phyloP scores from a whole-genome alignment of 2,888 invertebrate species.

The Timema podura region DNA sequence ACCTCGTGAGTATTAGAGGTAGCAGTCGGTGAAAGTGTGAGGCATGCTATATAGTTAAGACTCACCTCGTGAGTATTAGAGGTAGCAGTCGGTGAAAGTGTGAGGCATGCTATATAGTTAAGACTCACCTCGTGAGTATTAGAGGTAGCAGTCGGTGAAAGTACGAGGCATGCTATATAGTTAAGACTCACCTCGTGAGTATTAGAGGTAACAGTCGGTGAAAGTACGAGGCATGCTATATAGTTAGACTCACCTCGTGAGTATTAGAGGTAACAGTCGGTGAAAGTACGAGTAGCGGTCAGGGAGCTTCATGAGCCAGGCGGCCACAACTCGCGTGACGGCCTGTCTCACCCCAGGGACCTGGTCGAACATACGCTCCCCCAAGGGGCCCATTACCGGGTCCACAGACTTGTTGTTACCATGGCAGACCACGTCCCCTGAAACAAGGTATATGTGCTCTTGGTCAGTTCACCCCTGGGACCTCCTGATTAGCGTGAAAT shows the following conservation, averaged over 20 bases:
- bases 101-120: slow-evolving; percentile 47
- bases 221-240: slow-evolving; percentile 53
- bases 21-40: slow-evolving; percentile 84
- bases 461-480: too few relatives aligned
- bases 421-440: slow-evolving; percentile 57
- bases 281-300: slow-evolving; percentile 90
- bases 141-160: slow-evolving; percentile 83
- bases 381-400: slow-evolving; percentile 71
- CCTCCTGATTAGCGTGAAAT: too few relatives aligned
- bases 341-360: slow-evolving; percentile 71
- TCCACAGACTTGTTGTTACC: slow-evolving; percentile 69
- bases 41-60: slow-evolving; percentile 24
- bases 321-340: slow-evolving; percentile 70
- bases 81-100: slow-evolving; percentile 85
- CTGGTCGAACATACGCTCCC: slow-evolving; percentile 83
- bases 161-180: slow-evolving; percentile 54
- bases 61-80: slow-evolving; percentile 72
- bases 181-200: slow-evolving; percentile 65
- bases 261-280: slow-evolving; percentile 74
- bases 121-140: slow-evolving; percentile 69
- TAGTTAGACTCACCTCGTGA: slow-evolving; percentile 63
- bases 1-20: slow-evolving; percentile 80
- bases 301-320: slow-evolving; percentile 69
- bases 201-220: slow-evolving; percentile 79
- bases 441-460: slow-evolving; percentile 20